Conservation (phyloP, 1,140 invertebrate genomes). For the Wasmannia auropunctata region DNA sequence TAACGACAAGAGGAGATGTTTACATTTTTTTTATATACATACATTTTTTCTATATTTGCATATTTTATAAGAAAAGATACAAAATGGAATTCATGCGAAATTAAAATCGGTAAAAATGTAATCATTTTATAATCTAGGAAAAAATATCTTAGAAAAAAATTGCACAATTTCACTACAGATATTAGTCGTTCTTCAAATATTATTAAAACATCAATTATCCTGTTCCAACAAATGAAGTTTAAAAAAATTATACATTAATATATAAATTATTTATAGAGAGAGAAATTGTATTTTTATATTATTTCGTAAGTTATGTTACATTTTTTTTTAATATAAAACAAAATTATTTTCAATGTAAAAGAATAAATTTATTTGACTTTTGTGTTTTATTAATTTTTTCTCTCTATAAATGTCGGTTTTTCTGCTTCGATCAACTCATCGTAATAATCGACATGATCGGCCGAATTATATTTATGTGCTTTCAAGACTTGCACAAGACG, state of each 20-base stretch:
- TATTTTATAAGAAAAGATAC: background rate
- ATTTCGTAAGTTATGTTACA: background rate
- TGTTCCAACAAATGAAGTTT: background rate
- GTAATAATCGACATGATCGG: conserved; percentile 95
- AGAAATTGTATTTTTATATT: background rate
- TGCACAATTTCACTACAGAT: background rate
- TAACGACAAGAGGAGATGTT: background rate
- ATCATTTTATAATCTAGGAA: background rate
- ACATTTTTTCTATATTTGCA: background rate
- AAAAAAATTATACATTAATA: conserved; percentile 16
- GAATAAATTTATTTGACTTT: background rate
- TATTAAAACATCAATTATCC: background rate
- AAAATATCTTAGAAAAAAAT: background rate
- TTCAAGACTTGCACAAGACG: conserved; percentile 91
- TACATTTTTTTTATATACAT: background rate
- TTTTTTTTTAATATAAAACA: background rate
- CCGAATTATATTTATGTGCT: conserved; percentile 91
- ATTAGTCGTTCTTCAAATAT: background rate
- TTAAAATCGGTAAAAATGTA: background rate
- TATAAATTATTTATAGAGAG: background rate
- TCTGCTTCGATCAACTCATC: conserved; percentile 85
- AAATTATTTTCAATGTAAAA: background rate
- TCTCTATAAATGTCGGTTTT: background rate
- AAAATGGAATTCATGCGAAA: conserved; percentile 6
- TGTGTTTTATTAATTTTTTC: background rate